Evolutionary conservation across 2,888 invertebrate species (phyloP).

Genomic region (Synergus umbraculus): DNA sequence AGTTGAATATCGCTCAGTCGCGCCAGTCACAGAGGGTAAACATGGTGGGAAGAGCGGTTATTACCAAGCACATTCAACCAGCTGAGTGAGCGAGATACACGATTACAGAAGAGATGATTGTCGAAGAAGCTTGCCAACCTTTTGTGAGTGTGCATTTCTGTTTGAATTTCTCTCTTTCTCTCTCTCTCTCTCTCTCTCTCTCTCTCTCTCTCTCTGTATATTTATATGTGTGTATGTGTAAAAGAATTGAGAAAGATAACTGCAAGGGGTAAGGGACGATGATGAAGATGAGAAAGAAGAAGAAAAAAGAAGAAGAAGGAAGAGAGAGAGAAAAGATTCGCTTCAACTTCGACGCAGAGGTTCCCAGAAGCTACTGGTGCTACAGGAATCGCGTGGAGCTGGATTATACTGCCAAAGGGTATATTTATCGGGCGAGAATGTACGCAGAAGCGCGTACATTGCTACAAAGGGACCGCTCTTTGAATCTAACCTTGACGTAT

Average conservation of each 20-base stretch:
- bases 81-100: constrained; percentile 46
- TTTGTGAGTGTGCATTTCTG: background rate
- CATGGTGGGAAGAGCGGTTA: constrained; percentile 37
- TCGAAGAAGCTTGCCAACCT: constrained; percentile 49
- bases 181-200: background rate
- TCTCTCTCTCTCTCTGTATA: background rate
- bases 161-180: background rate
- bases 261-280: constrained; percentile 40
- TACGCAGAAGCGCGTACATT: constrained; percentile 76
- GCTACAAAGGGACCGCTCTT: constrained; percentile 75
- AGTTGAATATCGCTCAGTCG: constrained; percentile 40
- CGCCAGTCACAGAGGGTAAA: constrained; percentile 41
- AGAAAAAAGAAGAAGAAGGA: constrained; percentile 55
- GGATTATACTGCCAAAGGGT: constrained; percentile 77
- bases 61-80: constrained; percentile 44
- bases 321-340: constrained; percentile 54
- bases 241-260: constrained; percentile 41
- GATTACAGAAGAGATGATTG: constrained; percentile 48
- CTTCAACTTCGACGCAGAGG: constrained; percentile 72
- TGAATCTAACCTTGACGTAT: constrained; percentile 74
- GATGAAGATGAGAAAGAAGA: constrained; percentile 46
- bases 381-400: constrained; percentile 72
- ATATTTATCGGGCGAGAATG: constrained; percentile 77
- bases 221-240: constrained; percentile 6
- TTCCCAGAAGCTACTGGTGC: constrained; percentile 77